phyloP scores from a whole-genome alignment of 2,888 invertebrate species.

The Tenthredo mesomela region DNA sequence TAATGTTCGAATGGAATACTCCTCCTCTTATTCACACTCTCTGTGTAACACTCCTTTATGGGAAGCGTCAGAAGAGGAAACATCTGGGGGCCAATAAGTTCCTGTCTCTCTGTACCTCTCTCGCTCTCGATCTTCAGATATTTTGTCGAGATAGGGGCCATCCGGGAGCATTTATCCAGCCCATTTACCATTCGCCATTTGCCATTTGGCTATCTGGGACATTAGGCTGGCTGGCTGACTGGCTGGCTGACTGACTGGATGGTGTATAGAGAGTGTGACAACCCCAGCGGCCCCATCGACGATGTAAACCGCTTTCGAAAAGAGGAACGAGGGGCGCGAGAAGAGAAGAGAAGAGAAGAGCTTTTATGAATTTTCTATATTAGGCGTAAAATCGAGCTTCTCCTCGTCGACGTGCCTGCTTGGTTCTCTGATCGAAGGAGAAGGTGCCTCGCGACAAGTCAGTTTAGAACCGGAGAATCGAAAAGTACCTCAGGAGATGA shows the following conservation, averaged over 20 bases:
- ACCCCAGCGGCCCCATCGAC: conserved; percentile 4
- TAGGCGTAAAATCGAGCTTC: conserved; percentile 61
- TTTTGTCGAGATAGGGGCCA: conserved; percentile 46
- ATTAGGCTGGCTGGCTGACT: conserved; percentile 58
- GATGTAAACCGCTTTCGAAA: conserved; percentile 53
- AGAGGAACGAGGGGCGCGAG: conserved; percentile 38
- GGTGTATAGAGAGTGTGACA: conserved; percentile 55
- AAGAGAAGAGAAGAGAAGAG: conserved; percentile 38
- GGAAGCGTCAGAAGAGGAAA: not conserved
- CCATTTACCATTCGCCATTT: conserved; percentile 62
- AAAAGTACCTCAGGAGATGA: conserved; percentile 33
- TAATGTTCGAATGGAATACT: not conserved
- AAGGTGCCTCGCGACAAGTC: conserved; percentile 1
- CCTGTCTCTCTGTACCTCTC: not conserved
- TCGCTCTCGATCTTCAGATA: conserved; percentile 23
- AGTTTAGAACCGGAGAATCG: not conserved
- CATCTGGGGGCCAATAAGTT: conserved; percentile 26
- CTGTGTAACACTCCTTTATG: not conserved
- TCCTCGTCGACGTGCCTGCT: conserved; percentile 21
- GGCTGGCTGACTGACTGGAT: conserved; percentile 49
- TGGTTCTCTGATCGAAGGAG: conserved; percentile 27
- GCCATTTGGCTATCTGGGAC: conserved; percentile 68
- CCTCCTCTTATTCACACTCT: not conserved
- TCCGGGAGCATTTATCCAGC: conserved; percentile 64
- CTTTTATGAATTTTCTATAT: conserved; percentile 65